Base-by-base conservation (phyloP, 2,888 invertebrate species). In the Laspeyria flexula region DNA sequence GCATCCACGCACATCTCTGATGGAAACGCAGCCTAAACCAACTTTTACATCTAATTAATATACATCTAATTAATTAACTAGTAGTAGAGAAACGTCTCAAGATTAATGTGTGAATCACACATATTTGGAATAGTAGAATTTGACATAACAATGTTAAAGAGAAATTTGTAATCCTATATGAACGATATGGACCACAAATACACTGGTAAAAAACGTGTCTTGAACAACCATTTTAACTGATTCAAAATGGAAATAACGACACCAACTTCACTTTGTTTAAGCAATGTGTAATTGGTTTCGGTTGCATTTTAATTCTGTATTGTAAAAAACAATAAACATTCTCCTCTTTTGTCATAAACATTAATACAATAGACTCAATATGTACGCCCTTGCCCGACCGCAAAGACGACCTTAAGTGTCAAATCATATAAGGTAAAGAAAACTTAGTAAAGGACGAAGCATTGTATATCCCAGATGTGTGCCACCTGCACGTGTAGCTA, bases 401-500 rank as follows among this genome's bases (percentile, higher is more conserved):
- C 70, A 74, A 64, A 66, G 48, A 43, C 60, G 77, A 78, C 82
- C 80, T 82, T 61, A 75, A 49, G 48, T 64, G 72, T 71, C 77
- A 64, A 56, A 66, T 69, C 74, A 43, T 71, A 76, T 75, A 81
- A 71, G 79, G 76, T 67, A 54, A 71, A 70, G 73, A 76, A 78
- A 74, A 75, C 67, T 60, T 60, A 65, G 53, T 48, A 62, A 59
- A 51, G 55, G 59, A 65, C 43, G 39, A 29, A 43, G 45, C 49
- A 64, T 61, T 63, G 46, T 70, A 31, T 27, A 54, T 41, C 49
- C 57, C 54, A 63, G 55, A 65, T 60, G 56, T 63, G 48, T 54
- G 54, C 40, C 56, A 56, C 54, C 30, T 43, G 44, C 57, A 51
- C 13, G 44, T 38, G 23, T 44, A 53, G 47, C 43, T 51, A 44